Conservation (phyloP, 2,888 invertebrate genomes). For the Caenorhabditis sp. region DNA sequence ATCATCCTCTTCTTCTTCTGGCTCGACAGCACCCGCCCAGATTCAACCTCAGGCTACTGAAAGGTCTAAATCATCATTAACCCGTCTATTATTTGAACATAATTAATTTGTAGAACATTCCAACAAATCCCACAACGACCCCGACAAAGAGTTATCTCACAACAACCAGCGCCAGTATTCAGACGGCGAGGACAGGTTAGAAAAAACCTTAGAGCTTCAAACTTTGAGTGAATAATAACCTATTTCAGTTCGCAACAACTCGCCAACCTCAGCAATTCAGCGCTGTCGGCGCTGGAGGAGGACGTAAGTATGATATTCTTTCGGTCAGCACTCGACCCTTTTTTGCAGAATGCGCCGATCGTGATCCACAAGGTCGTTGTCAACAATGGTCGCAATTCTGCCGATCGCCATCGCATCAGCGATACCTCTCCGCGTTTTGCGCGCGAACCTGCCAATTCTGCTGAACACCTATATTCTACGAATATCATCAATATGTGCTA, state of each 20-base stretch:
- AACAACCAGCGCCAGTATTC: constrained; percentile 29
- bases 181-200: constrained; percentile 33
- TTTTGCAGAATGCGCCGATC: constrained; percentile 49
- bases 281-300: constrained; percentile 8
- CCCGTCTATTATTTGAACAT: background rate
- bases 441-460: constrained; percentile 48
- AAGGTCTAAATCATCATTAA: constrained; percentile 14
- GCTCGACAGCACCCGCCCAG: constrained; percentile 1
- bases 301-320: constrained; percentile 8
- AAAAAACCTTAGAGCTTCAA: too few species aligned
- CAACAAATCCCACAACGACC: constrained; percentile 26
- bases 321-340: background rate
- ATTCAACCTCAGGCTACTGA: constrained; percentile 8
- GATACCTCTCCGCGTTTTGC: constrained; percentile 42
- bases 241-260: background rate
- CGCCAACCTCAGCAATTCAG: background rate
- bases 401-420: constrained; percentile 38
- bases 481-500: background rate
- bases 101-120: constrained; percentile 6
- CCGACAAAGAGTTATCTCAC: constrained; percentile 29
- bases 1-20: constrained; percentile 4
- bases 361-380: constrained; percentile 51
- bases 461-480: background rate
- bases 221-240: too few species aligned
- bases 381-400: constrained; percentile 57